phyloP scores from a whole-genome alignment of 35 echinoderm and acorn worm genomes.

The Apostichopus parvimensis region DNA sequence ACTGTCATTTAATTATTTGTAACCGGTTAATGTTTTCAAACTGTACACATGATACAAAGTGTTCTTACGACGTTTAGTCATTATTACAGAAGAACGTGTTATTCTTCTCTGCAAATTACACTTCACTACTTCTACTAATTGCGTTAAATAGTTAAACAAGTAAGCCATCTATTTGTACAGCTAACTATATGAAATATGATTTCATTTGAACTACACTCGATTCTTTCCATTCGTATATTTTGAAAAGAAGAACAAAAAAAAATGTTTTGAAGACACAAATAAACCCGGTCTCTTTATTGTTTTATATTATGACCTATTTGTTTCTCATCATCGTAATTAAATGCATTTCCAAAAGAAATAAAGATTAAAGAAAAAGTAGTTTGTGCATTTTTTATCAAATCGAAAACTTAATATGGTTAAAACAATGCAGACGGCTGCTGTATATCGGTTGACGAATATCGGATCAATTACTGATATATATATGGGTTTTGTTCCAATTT shows the following conservation, averaged over 20 bases:
- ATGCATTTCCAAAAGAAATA: not conserved
- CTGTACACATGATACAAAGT: conserved; percentile 49
- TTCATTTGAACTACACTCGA: not conserved
- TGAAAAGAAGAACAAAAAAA: conserved; percentile 4
- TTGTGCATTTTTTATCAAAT: not conserved
- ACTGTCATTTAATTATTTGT: conserved; percentile 45
- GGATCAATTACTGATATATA: not conserved
- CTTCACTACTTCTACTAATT: conserved; percentile 17
- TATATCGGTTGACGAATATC: not conserved
- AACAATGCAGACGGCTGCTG: not conserved
- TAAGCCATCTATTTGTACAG: conserved; percentile 9
- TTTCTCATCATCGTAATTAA: not conserved
- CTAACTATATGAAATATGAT: not conserved
- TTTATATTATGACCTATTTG: not conserved
- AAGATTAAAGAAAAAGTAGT: not conserved
- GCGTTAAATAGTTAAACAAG: conserved; percentile 10
- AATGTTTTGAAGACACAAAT: conserved; percentile 2
- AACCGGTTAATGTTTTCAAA: conserved; percentile 28
- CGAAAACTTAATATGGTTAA: not conserved
- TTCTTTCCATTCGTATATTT: not conserved
- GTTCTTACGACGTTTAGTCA: conserved; percentile 1
- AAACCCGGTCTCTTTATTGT: not conserved
- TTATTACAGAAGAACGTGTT: conserved; percentile 12
- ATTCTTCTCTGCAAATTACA: conserved; percentile 36
- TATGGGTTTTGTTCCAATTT: too few species aligned